Evolutionary conservation across 2,888 invertebrate species (phyloP).

Genomic region (Agriopis aurantiaria): DNA sequence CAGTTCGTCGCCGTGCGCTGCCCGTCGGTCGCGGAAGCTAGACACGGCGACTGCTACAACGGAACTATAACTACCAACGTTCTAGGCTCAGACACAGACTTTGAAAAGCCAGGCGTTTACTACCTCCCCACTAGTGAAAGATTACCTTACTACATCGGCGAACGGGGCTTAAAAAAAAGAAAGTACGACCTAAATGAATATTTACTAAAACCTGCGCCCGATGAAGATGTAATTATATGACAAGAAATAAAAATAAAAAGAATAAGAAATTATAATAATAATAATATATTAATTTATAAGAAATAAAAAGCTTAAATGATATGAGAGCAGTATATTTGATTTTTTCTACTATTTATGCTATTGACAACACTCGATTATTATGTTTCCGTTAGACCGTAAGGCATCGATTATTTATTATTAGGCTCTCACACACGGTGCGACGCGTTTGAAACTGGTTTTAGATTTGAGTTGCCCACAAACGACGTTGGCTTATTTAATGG

Average conservation of each 20-base stretch:
- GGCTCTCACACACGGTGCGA: neutral
- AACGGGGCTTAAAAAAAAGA: conserved; percentile 61
- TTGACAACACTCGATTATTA: conserved; percentile 70
- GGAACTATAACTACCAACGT: conserved; percentile 56
- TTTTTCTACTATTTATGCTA: conserved; percentile 62
- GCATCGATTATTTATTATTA: conserved; percentile 20
- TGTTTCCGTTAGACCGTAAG: conserved; percentile 61
- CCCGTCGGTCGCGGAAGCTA: conserved; percentile 61
- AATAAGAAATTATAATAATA: too few relatives aligned
- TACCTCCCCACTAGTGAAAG: conserved; percentile 68
- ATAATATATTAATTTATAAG: too few relatives aligned
- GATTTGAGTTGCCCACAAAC: neutral
- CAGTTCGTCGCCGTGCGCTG: conserved; percentile 71
- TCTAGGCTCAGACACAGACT: conserved; percentile 72
- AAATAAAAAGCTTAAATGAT: conserved; percentile 53
- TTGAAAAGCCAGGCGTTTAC: conserved; percentile 70
- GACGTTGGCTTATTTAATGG: neutral
- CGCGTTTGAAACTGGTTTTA: neutral
- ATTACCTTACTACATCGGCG: conserved; percentile 67
- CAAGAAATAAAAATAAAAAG: conserved; percentile 55
- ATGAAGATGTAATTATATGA: conserved; percentile 65
- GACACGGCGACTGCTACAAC: conserved; percentile 69
- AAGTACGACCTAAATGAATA: conserved; percentile 65
- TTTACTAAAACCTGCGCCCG: conserved; percentile 63
- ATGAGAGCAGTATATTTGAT: conserved; percentile 67